Evolutionary conservation across 2,888 invertebrate species (phyloP), one percentile per base, ranked within the genome.

Genomic region (Timema podura): DNA sequence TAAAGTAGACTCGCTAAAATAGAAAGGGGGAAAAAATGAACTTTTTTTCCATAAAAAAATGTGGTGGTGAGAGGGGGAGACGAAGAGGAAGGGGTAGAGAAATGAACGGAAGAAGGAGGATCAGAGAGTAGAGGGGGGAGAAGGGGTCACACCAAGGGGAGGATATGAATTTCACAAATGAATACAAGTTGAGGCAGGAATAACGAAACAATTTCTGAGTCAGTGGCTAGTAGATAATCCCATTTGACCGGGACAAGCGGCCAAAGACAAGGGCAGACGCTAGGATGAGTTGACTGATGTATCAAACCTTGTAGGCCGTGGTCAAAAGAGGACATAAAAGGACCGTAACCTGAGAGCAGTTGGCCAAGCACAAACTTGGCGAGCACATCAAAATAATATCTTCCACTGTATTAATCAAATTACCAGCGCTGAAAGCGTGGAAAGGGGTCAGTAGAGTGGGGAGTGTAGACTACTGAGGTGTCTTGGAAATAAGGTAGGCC

Each of bases 161-260:
- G 61, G 61, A 44, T 65, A 65, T 59, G 65, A 69, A 69, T 69
- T 69, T 69, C 69, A 69, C 69, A 69, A 69, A 69, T 69, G 69
- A 69, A 71, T 69, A 71, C 69, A 71, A 72, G 70, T 68, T 59
- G 69, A 69, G 69, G 65, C 59, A 69, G 65, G 65, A 65, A 65
- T 66, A 65, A 59, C 65, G 72, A 68, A 64, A 67, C 67, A 69
- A 66, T 72, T 72, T 72, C 72, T 70, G 72, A 68, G 66, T 68
- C 70, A 72, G 68, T 72, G 72, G 68, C 67, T 67, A 54, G 68
- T 68, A 61, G 67, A 57, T 70, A 72, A 72, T 72, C 72, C 69
- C 64, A 57, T 70, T 67, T 59, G 64, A 59, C 64, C 67, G 67
- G 65, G 65, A 65, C 15, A 30, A 45, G 49, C 45, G 66, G 48